Conservation (phyloP, 2,797 vertebrate genomes). For the Brachyalestes nurse region DNA sequence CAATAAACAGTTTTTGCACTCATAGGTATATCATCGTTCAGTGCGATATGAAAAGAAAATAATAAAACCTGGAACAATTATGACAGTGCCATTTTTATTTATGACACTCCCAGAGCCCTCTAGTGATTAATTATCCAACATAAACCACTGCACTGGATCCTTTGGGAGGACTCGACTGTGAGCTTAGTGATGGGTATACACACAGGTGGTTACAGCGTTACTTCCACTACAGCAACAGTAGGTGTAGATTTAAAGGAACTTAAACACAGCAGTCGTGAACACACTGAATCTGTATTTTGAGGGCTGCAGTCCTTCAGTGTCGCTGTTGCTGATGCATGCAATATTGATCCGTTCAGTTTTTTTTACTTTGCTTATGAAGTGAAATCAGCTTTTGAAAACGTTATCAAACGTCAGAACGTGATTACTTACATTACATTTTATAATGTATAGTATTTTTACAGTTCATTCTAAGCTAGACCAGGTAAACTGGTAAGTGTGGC, state of each 20-base stretch:
- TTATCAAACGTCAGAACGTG: background rate
- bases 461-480: background rate
- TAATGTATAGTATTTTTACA: background rate
- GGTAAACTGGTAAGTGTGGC: background rate
- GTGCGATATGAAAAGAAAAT: background rate
- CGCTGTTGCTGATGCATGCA: background rate
- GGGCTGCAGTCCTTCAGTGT: background rate
- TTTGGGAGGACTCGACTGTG: background rate
- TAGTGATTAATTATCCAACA: slow-evolving; percentile 2
- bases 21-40: too few relatives aligned
- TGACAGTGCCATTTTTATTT: background rate
- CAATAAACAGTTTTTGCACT: background rate
- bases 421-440: too few relatives aligned
- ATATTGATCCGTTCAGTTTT: background rate
- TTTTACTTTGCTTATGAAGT: background rate
- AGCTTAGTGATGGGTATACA: slow-evolving; percentile 4
- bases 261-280: too few relatives aligned
- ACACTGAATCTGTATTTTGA: background rate
- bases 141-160: background rate
- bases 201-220: background rate
- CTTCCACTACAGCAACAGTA: too few relatives aligned
- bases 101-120: background rate
- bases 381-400: background rate
- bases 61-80: background rate
- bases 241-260: too few relatives aligned